Evolutionary conservation across 2,113 vertebrate genomes (phyloP).

Genomic region (Mystacornis crossleyi): DNA sequence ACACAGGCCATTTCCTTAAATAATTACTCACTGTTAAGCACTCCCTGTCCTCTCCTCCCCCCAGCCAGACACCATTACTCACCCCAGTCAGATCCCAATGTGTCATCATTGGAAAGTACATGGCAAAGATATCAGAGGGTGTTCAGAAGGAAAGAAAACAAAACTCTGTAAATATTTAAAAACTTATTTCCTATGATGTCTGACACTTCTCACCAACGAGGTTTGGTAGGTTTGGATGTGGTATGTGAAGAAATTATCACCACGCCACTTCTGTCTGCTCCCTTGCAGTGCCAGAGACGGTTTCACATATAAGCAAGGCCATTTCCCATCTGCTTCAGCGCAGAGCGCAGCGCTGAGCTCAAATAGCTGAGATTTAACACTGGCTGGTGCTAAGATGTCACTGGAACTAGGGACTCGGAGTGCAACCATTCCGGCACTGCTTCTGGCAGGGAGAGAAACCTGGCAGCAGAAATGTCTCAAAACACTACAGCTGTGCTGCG

Average conservation of each 20-base stretch:
- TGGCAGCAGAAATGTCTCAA: slow-evolving; percentile 35
- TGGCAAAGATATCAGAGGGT: slow-evolving; percentile 60
- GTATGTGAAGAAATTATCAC: slow-evolving; percentile 28
- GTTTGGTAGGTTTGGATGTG: background rate
- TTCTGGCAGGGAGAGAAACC: slow-evolving; percentile 12
- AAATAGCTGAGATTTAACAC: background rate
- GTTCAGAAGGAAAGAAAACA: slow-evolving; percentile 57
- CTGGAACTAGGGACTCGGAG: background rate
- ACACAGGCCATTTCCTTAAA: slow-evolving; percentile 5
- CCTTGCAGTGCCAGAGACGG: background rate
- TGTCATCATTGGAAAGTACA: slow-evolving; percentile 69
- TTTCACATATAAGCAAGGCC: background rate
- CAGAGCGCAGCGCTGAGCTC: background rate
- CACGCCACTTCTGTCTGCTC: background rate
- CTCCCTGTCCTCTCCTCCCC: slow-evolving; percentile 38
- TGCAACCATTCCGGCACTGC: slow-evolving; percentile 1
- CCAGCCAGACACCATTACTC: slow-evolving; percentile 54
- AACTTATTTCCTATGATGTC: slow-evolving; percentile 26
- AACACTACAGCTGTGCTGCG: slow-evolving; percentile 30
- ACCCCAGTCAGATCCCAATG: slow-evolving; percentile 48
- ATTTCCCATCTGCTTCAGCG: background rate
- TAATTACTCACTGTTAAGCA: slow-evolving; percentile 48
- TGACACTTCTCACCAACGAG: slow-evolving; percentile 9
- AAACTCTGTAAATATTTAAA: slow-evolving; percentile 38
- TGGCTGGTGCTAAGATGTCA: background rate